These are phyloP conservation scores for Dasypolia templi DNA, from an alignment of 2,888 invertebrate species.

Conservation along the genomic window DNA sequence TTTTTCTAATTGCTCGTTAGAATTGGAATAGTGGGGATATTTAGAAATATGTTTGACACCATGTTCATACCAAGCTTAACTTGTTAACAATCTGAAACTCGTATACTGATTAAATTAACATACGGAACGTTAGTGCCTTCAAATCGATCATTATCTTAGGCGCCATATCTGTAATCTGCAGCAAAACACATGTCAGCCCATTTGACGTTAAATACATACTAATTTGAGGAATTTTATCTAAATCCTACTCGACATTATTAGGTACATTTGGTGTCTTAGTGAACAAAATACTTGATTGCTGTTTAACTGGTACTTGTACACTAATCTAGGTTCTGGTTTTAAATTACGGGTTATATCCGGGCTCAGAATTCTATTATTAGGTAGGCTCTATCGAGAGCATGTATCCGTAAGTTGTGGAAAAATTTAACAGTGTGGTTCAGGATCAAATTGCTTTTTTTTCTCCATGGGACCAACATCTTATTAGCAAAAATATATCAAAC, in stretches of 20 bases:
- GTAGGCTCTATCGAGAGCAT: neutral
- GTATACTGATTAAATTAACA: conserved; percentile 15
- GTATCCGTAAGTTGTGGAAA: neutral
- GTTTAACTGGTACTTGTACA: conserved; percentile 15
- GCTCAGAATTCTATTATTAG: neutral
- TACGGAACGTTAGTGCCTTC: conserved; percentile 3
- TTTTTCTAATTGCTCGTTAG: neutral
- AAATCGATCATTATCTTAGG: conserved; percentile 25
- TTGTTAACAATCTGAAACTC: conserved; percentile 4
- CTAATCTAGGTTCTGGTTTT: conserved; percentile 28
- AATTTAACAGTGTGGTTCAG: neutral
- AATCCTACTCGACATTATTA: conserved; percentile 24
- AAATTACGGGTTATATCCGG: conserved; percentile 17
- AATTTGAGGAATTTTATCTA: conserved; percentile 42
- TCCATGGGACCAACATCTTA: too few relatives aligned
- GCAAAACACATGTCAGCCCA: conserved; percentile 34
- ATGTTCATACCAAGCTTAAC: neutral
- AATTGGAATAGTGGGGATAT: neutral
- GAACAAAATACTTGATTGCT: conserved; percentile 27
- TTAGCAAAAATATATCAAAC: too few relatives aligned
- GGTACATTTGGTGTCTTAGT: conserved; percentile 17
- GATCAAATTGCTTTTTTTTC: too few relatives aligned
- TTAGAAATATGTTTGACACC: neutral
- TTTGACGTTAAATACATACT: conserved; percentile 24
- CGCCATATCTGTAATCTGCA: conserved; percentile 25